Percentiles rank a stretch among this genome's conserved stretches.
Conservation (phyloP, 2,113 vertebrate genomes). For the Poeciliopsis prolifica region DNA sequence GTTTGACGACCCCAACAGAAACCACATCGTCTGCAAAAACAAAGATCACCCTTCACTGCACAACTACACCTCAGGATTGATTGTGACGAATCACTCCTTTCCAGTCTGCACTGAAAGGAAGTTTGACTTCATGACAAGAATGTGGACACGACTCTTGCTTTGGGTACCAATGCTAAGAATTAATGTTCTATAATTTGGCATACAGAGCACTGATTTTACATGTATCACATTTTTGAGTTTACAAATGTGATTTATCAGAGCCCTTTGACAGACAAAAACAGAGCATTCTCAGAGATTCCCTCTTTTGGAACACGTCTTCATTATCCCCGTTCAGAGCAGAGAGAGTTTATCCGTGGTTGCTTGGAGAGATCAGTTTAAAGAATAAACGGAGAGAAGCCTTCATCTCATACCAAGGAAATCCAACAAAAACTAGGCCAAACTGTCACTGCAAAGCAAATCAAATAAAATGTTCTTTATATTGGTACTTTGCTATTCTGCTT, state of each 20-base stretch:
- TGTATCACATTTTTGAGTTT: no score
- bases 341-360: background rate
- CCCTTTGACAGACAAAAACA: background rate
- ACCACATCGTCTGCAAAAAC: background rate
- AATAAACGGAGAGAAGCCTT: background rate
- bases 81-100: background rate
- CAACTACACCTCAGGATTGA: background rate
- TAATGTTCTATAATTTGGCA: no score
- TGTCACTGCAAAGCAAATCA: constrained; percentile 45
- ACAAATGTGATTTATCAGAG: background rate
- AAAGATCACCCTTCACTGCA: background rate
- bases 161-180: no score
- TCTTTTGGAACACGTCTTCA: background rate
- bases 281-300: background rate
- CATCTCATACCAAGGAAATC: constrained; percentile 10
- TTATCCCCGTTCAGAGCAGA: background rate
- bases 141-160: no score
- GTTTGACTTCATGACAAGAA: no score
- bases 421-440: constrained; percentile 20
- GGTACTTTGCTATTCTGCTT: constrained; percentile 34
- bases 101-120: background rate
- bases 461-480: constrained; percentile 27
- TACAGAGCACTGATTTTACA: no score
- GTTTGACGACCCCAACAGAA: background rate
- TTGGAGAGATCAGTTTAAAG: constrained; percentile 1